Base-by-base conservation (phyloP, 2,113 vertebrate species). In the Lycaon pictus region DNA sequence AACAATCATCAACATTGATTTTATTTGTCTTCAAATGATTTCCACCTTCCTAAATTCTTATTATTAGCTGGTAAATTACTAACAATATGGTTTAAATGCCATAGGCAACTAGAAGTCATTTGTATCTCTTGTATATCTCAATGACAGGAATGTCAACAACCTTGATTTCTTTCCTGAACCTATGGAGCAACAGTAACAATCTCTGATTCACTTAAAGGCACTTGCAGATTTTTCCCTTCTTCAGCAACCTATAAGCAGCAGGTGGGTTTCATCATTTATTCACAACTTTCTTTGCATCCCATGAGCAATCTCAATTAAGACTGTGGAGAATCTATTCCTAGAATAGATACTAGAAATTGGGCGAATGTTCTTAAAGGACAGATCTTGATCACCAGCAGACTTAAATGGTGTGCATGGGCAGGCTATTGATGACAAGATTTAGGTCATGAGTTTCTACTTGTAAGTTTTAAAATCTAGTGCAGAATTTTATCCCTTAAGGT, bases 21-120 rank as follows among this genome's bases (percentile, higher is more conserved):
- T 96, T 93, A 53, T 94, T 96, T 93, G 93, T 91, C 92, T 97
- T 95, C 55, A 87, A 76, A 86, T 91, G 60, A 80, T 77, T 96
- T 95, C 20, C 82, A 79, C 2, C 16, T 95, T 77, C 56, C 60
- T 71, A 67, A 88, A 91, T 92, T 93, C 13, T 77, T 93, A 63
- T 87, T 93, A 92, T 87, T 91, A 96, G 71, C 17, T 72, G 53
- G 37, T n/a, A 63, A 71, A 89, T 1, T 79, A 58, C 27, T 72
- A 62, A 23, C 27, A 63, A 63, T 88, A 55, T 79, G 27, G 10
- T 12, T 35, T 62, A 86, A 97, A 23, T 86, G 51, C 37, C 74
- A 82, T 37, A 77, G 69, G 65, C n/a, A 79, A 89, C 19, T 65
- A 19, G 11, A 79, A 86, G 60, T 63, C 55, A 93, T 95, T 86